Evolutionary conservation across 2,888 invertebrate species (phyloP).

Genomic region (Drosophila histrio): DNA sequence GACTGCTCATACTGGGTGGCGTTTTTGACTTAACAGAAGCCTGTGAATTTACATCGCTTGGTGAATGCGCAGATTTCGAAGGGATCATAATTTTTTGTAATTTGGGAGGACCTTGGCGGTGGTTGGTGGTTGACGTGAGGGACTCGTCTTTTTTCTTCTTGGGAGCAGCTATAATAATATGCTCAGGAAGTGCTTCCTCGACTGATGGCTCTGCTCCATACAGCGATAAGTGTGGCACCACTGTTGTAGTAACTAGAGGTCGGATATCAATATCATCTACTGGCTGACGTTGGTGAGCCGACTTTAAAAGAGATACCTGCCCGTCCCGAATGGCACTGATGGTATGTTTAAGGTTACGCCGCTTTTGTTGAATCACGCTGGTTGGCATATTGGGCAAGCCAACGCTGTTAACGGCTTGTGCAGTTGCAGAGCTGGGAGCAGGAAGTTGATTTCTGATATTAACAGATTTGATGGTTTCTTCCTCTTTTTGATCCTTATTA

Average conservation of each 20-base stretch:
- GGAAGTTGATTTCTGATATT: neutral
- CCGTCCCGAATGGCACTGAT: slow-evolving; percentile 73
- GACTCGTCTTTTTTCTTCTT: slow-evolving; percentile 67
- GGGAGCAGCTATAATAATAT: slow-evolving; percentile 71
- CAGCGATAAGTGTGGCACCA: slow-evolving; percentile 47
- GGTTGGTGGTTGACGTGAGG: neutral
- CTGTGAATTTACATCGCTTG: slow-evolving; percentile 28
- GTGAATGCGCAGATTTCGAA: slow-evolving; percentile 1
- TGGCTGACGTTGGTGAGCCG: slow-evolving; percentile 52
- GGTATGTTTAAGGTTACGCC: slow-evolving; percentile 78
- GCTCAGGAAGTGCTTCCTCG: slow-evolving; percentile 67
- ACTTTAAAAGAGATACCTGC: slow-evolving; percentile 77
- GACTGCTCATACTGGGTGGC: slow-evolving; percentile 49
- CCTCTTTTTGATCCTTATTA: slow-evolving; percentile 9
- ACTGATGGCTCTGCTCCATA: slow-evolving; percentile 60
- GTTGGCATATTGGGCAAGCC: slow-evolving; percentile 53
- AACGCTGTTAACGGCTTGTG: slow-evolving; percentile 11
- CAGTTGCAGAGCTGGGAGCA: neutral
- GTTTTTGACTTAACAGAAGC: slow-evolving; percentile 27
- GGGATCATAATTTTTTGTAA: slow-evolving; percentile 28
- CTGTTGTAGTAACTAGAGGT: slow-evolving; percentile 52
- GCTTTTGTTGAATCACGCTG: slow-evolving; percentile 76
- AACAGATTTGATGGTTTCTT: slow-evolving; percentile 39
- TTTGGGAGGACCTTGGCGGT: slow-evolving; percentile 34
- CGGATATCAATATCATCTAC: slow-evolving; percentile 28